Conservation (phyloP, 92 coral and sea anemone species). For the Plumapathes pennacea region DNA sequence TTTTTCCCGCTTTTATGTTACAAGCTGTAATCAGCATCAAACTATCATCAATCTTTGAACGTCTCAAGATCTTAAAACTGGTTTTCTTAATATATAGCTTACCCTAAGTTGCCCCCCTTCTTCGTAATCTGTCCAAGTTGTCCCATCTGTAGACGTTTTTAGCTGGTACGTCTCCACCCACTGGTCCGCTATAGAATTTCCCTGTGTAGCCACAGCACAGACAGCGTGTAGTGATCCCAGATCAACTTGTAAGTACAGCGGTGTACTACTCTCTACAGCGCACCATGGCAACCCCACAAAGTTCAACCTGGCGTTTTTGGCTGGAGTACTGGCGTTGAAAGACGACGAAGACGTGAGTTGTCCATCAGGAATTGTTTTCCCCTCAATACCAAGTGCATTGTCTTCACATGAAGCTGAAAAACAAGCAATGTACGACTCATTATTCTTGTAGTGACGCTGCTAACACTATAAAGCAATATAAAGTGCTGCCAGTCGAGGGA, state of each 20-base stretch:
- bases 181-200: conserved; percentile 17
- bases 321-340: not conserved
- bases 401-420: not conserved
- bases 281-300: conserved; percentile 16
- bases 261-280: conserved; percentile 6
- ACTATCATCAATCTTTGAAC: no score
- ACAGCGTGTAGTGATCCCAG: conserved; percentile 16
- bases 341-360: conserved; percentile 10
- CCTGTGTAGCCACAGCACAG: conserved; percentile 42
- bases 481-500: no score
- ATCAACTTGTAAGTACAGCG: conserved; percentile 27
- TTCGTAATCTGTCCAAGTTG: conserved; percentile 14
- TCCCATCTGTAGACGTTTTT: conserved; percentile 20
- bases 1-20: no score
- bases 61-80: no score
- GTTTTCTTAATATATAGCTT: no score
- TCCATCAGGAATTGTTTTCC: conserved; percentile 1
- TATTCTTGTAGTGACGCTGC: no score
- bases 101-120: conserved; percentile 21
- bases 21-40: no score
- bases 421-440: no score
- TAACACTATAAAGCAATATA: no score
- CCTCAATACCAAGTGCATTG: conserved; percentile 8
- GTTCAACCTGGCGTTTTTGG: conserved; percentile 8
- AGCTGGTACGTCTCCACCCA: conserved; percentile 48